Evolutionary conservation across 2,797 vertebrate genomes (phyloP).

Genomic region (Chlorospingus semifuscus): DNA sequence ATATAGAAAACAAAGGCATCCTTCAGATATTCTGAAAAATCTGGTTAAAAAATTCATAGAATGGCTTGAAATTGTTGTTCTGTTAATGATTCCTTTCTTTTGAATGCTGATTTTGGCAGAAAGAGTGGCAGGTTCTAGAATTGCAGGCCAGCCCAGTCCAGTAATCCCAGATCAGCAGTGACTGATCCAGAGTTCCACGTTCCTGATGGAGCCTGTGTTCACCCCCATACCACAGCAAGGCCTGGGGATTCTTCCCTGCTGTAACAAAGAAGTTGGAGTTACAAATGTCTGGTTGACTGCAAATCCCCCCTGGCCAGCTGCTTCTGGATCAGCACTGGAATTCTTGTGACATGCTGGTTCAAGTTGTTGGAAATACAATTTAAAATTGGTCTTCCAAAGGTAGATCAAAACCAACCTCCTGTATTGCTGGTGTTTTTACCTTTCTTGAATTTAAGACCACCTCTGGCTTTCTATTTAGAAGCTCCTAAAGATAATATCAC

Average conservation of each 20-base stretch:
- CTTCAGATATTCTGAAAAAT: not conserved
- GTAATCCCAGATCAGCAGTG: not conserved
- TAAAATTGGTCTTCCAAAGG: not conserved
- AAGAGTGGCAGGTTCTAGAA: not conserved
- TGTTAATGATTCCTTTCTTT: not conserved
- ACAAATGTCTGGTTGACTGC: not conserved
- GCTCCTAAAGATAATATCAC: not conserved
- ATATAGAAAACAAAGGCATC: not conserved
- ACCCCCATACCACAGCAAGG: not conserved
- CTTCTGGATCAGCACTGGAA: not conserved
- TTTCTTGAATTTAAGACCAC: not conserved
- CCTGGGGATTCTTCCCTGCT: not conserved
- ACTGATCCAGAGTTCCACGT: not conserved
- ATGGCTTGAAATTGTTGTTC: not conserved
- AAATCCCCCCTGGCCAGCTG: not conserved
- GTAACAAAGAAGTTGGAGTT: not conserved
- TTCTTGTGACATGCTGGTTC: not conserved
- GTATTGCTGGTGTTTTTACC: not conserved
- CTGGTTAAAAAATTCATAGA: not conserved
- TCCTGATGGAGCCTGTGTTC: accelerated
- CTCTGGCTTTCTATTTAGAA: slow-evolving; percentile 6
- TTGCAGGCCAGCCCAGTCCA: not conserved
- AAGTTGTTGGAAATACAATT: not conserved
- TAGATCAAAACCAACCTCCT: not conserved
- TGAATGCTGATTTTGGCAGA: not conserved